These are phyloP conservation scores for Sarotherodon lohbergeri DNA, from an alignment of 2,113 vertebrate genomes.

Conservation along the genomic window DNA sequence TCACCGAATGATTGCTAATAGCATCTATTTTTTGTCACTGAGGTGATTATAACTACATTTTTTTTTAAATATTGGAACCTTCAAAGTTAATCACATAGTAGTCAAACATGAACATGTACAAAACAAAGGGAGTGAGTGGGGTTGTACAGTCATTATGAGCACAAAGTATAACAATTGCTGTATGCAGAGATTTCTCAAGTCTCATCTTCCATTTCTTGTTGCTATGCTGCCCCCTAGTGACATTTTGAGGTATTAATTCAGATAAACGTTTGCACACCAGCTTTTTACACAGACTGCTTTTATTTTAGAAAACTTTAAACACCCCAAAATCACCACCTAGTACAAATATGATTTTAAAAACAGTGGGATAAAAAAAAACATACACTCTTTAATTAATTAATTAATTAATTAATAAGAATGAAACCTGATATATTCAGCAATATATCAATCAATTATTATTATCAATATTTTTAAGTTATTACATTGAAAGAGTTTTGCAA, in stretches of 20 bases:
- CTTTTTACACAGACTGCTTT: background rate
- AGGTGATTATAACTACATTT: background rate
- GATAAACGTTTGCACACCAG: background rate
- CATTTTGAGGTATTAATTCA: background rate
- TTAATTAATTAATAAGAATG: background rate
- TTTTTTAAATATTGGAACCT: background rate
- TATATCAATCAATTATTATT: background rate
- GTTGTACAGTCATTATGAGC: background rate
- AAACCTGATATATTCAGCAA: background rate
- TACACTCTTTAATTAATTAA: background rate
- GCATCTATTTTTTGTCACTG: background rate
- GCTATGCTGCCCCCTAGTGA: constrained; percentile 44
- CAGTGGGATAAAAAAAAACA: background rate
- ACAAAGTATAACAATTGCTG: background rate
- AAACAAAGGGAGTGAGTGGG: background rate
- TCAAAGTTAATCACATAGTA: background rate
- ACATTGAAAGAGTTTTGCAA: background rate
- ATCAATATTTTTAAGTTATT: background rate
- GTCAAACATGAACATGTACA: background rate
- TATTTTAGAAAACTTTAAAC: background rate
- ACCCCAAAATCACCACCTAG: background rate
- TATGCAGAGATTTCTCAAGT: background rate
- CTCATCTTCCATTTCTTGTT: background rate
- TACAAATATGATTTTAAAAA: background rate
- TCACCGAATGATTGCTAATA: background rate